phyloP scores from a whole-genome alignment of 2,113 vertebrate genomes.

The Cygnus atratus region DNA sequence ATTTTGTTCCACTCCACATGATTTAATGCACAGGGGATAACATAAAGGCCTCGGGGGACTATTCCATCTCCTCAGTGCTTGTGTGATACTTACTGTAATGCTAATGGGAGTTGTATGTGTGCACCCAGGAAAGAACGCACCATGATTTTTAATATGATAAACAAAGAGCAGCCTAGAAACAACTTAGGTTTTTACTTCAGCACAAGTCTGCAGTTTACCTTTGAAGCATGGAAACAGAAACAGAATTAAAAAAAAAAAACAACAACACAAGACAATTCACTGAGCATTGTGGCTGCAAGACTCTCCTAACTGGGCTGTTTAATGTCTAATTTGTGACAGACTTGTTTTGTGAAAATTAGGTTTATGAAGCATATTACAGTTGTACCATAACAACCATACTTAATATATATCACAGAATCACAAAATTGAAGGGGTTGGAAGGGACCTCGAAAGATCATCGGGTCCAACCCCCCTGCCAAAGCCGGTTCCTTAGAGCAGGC shows the following conservation, averaged over 20 bases:
- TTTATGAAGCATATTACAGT: background rate
- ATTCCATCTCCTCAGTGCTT: background rate
- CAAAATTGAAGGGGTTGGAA: too few relatives aligned
- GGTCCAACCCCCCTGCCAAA: too few relatives aligned
- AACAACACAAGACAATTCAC: background rate
- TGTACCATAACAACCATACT: background rate
- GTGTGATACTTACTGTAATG: background rate
- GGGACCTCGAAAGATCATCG: too few relatives aligned
- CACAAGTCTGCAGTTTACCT: background rate
- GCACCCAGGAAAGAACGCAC: background rate
- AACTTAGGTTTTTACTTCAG: background rate
- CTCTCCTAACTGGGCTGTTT: background rate
- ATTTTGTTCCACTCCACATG: background rate
- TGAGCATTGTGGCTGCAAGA: background rate
- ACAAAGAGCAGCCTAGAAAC: background rate
- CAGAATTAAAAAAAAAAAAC: background rate
- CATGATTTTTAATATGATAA: background rate
- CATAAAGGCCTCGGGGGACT: slow-evolving; percentile 10
- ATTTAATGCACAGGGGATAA: slow-evolving; percentile 29
- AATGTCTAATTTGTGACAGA: background rate
- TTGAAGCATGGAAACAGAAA: background rate
- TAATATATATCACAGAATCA: background rate
- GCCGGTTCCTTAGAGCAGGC: too few relatives aligned
- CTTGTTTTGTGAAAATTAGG: background rate
- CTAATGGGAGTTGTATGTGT: background rate